These are phyloP conservation scores for Toxotes lorentzi DNA, from an alignment of 2,797 vertebrate species.

Conservation along the genomic window DNA sequence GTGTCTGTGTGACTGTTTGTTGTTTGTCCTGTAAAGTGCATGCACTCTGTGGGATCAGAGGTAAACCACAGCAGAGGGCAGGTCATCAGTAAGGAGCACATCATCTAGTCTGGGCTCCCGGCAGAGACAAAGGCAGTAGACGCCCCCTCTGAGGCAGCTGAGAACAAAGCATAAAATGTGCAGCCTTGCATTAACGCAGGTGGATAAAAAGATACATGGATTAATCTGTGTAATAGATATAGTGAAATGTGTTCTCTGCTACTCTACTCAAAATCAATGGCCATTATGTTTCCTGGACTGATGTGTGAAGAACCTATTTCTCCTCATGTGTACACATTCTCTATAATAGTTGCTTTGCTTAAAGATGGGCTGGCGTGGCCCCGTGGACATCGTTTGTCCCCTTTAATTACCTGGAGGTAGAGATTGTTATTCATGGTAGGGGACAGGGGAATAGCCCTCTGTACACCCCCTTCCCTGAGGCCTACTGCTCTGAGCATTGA, in stretches of 20 bases:
- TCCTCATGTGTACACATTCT: slow-evolving; percentile 63
- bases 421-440: slow-evolving; percentile 84
- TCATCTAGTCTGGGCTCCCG: slow-evolving; percentile 43
- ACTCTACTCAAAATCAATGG: slow-evolving; percentile 82
- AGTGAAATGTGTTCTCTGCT: slow-evolving; percentile 72
- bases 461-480: slow-evolving; percentile 66
- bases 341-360: slow-evolving; percentile 79
- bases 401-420: slow-evolving; percentile 80
- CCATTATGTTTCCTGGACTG: slow-evolving; percentile 74
- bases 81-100: slow-evolving; percentile 51
- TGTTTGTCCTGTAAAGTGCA: background rate
- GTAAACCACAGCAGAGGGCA: slow-evolving; percentile 34
- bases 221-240: slow-evolving; percentile 64
- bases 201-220: slow-evolving; percentile 69
- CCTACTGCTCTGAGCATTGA: slow-evolving; percentile 73
- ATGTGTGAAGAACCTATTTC: slow-evolving; percentile 60
- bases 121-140: slow-evolving; percentile 65
- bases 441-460: slow-evolving; percentile 74
- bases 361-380: slow-evolving; percentile 77
- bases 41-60: slow-evolving; percentile 34
- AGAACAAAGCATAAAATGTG: slow-evolving; percentile 58
- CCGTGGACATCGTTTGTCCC: slow-evolving; percentile 77
- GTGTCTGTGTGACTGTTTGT: background rate
- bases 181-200: slow-evolving; percentile 51
- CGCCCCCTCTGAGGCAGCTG: slow-evolving; percentile 39